Evolutionary conservation across 30 jellyfish, hydroid and myxozoan genomes (phyloP).

Genomic region (Catostylus mosaicus): DNA sequence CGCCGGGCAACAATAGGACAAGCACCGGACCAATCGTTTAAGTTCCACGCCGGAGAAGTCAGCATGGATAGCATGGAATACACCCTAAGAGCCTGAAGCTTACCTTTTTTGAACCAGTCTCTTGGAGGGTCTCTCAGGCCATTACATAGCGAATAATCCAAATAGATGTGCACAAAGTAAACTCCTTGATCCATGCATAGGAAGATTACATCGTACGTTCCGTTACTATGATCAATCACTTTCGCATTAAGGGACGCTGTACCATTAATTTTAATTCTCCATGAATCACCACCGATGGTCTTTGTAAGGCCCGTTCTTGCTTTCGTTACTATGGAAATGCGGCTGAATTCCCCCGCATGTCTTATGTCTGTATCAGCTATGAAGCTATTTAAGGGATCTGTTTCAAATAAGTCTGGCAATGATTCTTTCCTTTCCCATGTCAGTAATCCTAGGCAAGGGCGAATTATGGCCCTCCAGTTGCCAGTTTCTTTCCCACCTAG

Average conservation of each 20-base stretch:
- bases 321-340: conserved; percentile 13
- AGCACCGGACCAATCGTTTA: no score
- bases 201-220: conserved; percentile 65
- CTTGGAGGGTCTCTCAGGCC: conserved; percentile 82
- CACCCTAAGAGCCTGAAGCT: not conserved
- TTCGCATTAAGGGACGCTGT: conserved; percentile 45
- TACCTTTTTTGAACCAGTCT: conserved; percentile 72
- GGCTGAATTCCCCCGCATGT: conserved; percentile 61
- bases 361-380: conserved; percentile 24
- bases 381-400: conserved; percentile 46
- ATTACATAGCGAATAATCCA: conserved; percentile 75
- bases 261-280: conserved; percentile 74
- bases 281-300: conserved; percentile 64
- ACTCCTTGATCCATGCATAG: conserved; percentile 48
- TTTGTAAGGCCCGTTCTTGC: conserved; percentile 28
- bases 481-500: conserved; percentile 6
- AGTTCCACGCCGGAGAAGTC: no score
- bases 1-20: no score
- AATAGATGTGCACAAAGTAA: conserved; percentile 30
- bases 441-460: conserved; percentile 26
- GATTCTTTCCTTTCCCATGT: conserved; percentile 18
- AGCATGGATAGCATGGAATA: no score
- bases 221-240: conserved; percentile 65
- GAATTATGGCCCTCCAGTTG: conserved; percentile 53
- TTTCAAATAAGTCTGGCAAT: not conserved